Conservation (phyloP, 2,113 vertebrate genomes). For the Sinocyclocheilus maitianheensis region DNA sequence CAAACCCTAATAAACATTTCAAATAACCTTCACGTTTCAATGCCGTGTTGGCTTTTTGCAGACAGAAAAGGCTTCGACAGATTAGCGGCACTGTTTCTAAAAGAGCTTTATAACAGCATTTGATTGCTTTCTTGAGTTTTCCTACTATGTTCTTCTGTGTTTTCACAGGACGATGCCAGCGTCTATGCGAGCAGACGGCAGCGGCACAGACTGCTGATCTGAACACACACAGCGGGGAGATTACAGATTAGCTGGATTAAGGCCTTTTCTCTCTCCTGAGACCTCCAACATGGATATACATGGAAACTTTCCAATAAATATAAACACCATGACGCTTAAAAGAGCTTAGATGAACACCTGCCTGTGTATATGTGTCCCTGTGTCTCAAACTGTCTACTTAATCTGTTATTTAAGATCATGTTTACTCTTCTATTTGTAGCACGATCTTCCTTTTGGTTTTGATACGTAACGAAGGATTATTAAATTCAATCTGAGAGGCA, state of each 20-base stretch:
- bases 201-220: slow-evolving; percentile 67
- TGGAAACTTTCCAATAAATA: slow-evolving; percentile 8
- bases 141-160: slow-evolving; percentile 55
- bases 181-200: slow-evolving; percentile 56
- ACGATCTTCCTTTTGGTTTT: not conserved
- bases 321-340: not conserved
- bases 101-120: not conserved
- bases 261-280: slow-evolving; percentile 27
- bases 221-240: slow-evolving; percentile 68
- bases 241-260: slow-evolving; percentile 56
- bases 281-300: slow-evolving; percentile 3
- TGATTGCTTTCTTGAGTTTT: not conserved
- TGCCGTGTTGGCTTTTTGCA: not conserved
- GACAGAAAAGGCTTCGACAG: not conserved
- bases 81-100: not conserved
- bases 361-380: not conserved
- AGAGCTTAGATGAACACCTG: not conserved
- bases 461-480: not conserved
- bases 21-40: not conserved
- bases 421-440: not conserved
- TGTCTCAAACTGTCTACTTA: not conserved
- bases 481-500: no score
- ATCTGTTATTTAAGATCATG: not conserved
- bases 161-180: slow-evolving; percentile 65
- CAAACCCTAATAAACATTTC: not conserved